Percentiles rank a stretch among this genome's conserved stretches.
Evolutionary conservation across 2,797 vertebrate species (phyloP).

Genomic region (Intellagama lesueurii): DNA sequence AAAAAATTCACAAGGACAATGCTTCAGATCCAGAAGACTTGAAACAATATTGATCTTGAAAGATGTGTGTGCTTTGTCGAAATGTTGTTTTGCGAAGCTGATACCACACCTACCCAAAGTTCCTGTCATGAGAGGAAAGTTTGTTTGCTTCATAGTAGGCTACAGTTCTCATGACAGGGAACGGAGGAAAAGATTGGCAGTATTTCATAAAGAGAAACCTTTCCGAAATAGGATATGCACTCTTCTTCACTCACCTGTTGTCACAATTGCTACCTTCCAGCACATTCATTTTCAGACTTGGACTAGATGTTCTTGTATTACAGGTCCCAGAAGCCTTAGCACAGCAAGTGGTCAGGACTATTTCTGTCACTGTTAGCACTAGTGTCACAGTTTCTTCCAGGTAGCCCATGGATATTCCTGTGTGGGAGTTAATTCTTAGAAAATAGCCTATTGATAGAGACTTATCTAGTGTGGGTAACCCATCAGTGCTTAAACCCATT

Average conservation of each 20-base stretch:
- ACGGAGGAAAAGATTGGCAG: background rate
- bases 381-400: background rate
- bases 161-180: background rate
- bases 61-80: background rate
- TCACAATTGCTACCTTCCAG: background rate
- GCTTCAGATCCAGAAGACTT: background rate
- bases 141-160: background rate
- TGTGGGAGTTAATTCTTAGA: background rate
- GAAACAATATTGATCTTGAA: conserved; percentile 4
- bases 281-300: background rate
- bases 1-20: background rate
- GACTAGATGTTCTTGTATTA: no score
- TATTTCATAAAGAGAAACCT: background rate
- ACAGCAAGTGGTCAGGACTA: no score
- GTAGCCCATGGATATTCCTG: background rate
- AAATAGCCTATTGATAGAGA: background rate
- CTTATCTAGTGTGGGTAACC: background rate
- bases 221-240: background rate
- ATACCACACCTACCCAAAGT: background rate
- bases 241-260: background rate
- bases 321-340: no score
- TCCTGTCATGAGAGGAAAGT: background rate
- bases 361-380: no score
- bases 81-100: background rate
- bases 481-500: background rate